phyloP scores from a whole-genome alignment of 2,888 invertebrate genomes.

The Hypomecis punctinalis region DNA sequence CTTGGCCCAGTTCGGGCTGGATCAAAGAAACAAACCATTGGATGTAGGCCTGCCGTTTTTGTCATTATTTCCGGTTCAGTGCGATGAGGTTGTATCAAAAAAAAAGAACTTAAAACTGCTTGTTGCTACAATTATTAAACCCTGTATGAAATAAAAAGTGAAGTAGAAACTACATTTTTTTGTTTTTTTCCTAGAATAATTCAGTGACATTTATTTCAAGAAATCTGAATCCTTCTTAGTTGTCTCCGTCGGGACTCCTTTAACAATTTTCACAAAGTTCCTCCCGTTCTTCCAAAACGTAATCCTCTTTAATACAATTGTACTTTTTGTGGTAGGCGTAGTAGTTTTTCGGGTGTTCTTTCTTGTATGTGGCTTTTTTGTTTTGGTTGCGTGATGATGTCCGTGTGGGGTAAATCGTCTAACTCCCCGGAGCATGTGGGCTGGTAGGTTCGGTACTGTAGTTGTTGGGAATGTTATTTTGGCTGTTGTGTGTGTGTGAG shows the following conservation, averaged over 20 bases:
- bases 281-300: conserved; percentile 17
- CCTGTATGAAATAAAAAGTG: no score
- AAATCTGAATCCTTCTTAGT: conserved; percentile 16
- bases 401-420: conserved; percentile 15
- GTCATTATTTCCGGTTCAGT: no score
- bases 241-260: not conserved
- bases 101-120: no score
- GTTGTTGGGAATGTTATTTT: not conserved
- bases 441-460: conserved; percentile 11
- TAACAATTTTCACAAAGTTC: conserved; percentile 16
- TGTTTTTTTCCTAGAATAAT: no score
- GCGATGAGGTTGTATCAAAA: no score
- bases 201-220: conserved; percentile 4
- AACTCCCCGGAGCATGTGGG: conserved; percentile 15
- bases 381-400: not conserved
- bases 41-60: no score
- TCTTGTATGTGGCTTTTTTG: not conserved
- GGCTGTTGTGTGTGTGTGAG: not conserved
- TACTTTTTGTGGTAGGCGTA: not conserved
- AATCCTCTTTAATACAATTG: conserved; percentile 3
- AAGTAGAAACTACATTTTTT: no score
- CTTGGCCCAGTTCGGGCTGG: no score
- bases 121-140: no score
- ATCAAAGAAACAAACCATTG: no score
- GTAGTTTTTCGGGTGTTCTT: not conserved